Percentiles rank a stretch among this genome's conserved stretches.
phyloP scores from a whole-genome alignment of 1,140 invertebrate species.

The Paraescarpia echinospica region DNA sequence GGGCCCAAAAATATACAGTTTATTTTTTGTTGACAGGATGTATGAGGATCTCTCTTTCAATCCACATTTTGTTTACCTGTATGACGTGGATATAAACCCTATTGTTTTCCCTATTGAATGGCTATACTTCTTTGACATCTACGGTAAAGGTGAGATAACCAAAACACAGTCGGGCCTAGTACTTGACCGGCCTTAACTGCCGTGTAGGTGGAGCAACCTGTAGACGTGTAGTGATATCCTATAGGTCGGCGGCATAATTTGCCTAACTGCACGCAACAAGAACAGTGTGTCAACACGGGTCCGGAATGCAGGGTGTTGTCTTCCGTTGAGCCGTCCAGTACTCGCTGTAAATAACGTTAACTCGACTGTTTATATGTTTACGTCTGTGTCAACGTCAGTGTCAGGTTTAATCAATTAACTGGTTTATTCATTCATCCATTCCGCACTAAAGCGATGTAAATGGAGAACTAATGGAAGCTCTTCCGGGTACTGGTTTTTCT shows the following conservation, averaged over 20 bases:
- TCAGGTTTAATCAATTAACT: neutral
- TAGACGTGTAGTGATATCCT: neutral
- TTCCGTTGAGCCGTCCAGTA: neutral
- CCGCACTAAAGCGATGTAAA: too few species aligned
- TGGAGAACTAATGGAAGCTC: too few species aligned
- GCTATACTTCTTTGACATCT: too few species aligned
- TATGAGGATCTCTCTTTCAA: too few species aligned
- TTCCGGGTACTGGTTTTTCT: too few species aligned
- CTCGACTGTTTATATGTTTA: neutral
- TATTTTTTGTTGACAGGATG: neutral
- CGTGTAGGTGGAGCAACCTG: neutral
- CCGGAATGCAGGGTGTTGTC: neutral
- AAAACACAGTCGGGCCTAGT: too few species aligned
- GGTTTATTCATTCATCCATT: neutral
- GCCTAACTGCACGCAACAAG: neutral
- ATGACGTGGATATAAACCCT: too few species aligned
- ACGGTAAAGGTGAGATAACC: too few species aligned
- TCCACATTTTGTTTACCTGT: too few species aligned
- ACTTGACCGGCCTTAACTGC: too few species aligned
- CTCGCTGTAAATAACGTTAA: neutral
- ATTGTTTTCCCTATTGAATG: too few species aligned
- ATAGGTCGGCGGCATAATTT: neutral
- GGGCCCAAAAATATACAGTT: neutral
- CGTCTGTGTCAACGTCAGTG: neutral
- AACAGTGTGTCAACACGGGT: neutral